Conservation (phyloP, 2,797 vertebrate genomes). For the Allobates femoralis region DNA sequence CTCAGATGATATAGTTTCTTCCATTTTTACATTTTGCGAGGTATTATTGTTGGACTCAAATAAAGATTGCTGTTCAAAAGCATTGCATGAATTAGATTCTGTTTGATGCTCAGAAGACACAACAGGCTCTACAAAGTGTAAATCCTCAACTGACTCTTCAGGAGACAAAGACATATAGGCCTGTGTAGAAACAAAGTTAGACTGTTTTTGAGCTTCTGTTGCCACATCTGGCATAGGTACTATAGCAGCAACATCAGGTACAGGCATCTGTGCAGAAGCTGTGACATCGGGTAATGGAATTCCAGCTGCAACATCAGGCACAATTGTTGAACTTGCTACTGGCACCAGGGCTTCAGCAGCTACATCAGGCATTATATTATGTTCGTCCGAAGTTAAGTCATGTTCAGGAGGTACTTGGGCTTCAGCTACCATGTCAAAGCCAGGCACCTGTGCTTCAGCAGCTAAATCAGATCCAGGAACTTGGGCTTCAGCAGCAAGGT, state of each 20-base stretch:
- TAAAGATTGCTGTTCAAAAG: neutral
- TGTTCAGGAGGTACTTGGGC: conserved; percentile 15
- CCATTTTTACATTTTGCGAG: neutral
- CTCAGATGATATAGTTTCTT: neutral
- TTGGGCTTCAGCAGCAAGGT: conserved; percentile 41
- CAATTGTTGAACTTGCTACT: conserved; percentile 22
- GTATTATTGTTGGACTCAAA: neutral
- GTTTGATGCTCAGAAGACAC: neutral
- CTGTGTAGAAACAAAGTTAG: neutral
- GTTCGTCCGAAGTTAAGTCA: neutral
- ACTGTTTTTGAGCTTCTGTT: neutral
- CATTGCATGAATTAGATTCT: neutral
- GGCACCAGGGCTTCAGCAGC: conserved; percentile 44
- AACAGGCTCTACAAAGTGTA: neutral
- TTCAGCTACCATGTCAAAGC: conserved; percentile 23
- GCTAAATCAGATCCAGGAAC: conserved; percentile 28
- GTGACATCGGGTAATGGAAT: conserved; percentile 30
- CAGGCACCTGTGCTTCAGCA: conserved; percentile 28
- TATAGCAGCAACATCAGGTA: conserved; percentile 38
- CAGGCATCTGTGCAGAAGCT: neutral
- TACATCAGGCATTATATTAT: conserved; percentile 33
- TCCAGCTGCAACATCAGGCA: conserved; percentile 44
- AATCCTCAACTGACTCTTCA: neutral
- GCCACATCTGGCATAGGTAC: conserved; percentile 40
- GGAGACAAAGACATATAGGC: neutral